Conservation (phyloP, 2,113 vertebrate species). For the Chaenogobius annularis region DNA sequence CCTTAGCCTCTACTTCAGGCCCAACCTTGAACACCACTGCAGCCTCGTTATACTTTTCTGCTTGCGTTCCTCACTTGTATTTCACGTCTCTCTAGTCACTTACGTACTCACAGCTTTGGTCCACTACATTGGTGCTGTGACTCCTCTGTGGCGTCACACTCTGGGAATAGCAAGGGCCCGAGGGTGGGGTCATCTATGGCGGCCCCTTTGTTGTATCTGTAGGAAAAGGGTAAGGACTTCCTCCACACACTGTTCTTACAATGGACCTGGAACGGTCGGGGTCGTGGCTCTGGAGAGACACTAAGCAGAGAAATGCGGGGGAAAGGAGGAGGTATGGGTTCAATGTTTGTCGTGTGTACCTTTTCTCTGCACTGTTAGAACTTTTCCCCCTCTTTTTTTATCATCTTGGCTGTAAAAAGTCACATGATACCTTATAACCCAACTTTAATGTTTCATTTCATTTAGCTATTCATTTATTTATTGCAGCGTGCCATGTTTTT, state of each 20-base stretch:
- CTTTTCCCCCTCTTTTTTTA: too few relatives aligned
- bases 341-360: too few relatives aligned
- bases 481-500: too few relatives aligned
- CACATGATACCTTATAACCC: too few relatives aligned
- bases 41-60: constrained; percentile 6
- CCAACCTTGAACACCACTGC: not conserved
- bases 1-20: not conserved
- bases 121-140: constrained; percentile 25
- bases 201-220: constrained; percentile 27
- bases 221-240: constrained; percentile 79
- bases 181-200: constrained; percentile 30
- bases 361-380: too few relatives aligned
- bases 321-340: not conserved
- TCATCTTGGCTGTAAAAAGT: too few relatives aligned
- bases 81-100: constrained; percentile 5
- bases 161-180: constrained; percentile 52
- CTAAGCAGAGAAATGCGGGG: constrained; percentile 26
- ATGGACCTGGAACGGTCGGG: constrained; percentile 55
- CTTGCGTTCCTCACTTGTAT: constrained; percentile 19
- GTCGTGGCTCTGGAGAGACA: constrained; percentile 27
- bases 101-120: constrained; percentile 11
- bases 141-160: constrained; percentile 53
- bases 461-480: too few relatives aligned
- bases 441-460: too few relatives aligned
- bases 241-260: constrained; percentile 59